phyloP scores from a whole-genome alignment of 2,888 invertebrate species.

The Acrocera orbiculus region DNA sequence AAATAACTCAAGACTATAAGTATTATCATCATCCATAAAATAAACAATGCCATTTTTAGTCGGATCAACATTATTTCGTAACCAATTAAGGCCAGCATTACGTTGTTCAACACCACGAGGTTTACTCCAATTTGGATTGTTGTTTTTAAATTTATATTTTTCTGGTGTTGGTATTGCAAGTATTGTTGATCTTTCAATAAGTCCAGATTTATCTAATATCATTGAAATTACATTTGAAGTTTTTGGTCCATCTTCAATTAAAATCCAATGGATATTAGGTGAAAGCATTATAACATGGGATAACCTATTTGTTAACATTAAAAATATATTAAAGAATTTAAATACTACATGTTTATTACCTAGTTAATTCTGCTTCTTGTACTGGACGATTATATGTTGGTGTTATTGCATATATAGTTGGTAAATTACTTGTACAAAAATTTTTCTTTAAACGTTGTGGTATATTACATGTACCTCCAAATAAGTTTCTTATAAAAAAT shows the following conservation, averaged over 20 bases:
- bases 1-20: slow-evolving; percentile 78
- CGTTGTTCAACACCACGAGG: slow-evolving; percentile 84
- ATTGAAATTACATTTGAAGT: slow-evolving; percentile 55
- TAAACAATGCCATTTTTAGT: slow-evolving; percentile 54
- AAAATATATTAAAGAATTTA: neutral
- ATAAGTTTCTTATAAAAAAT: no score
- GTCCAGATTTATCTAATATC: slow-evolving; percentile 37
- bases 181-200: slow-evolving; percentile 36
- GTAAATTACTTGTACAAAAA: no score
- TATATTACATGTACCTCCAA: no score
- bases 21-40: slow-evolving; percentile 96
- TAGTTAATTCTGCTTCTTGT: slow-evolving; percentile 87
- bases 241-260: slow-evolving; percentile 67
- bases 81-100: slow-evolving; percentile 71
- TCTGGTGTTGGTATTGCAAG: slow-evolving; percentile 52
- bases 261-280: slow-evolving; percentile 81
- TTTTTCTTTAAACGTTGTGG: no score
- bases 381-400: slow-evolving; percentile 77
- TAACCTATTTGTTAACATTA: slow-evolving; percentile 35
- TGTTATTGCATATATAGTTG: slow-evolving; percentile 77
- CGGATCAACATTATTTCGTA: slow-evolving; percentile 26
- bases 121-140: slow-evolving; percentile 55
- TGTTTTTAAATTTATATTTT: slow-evolving; percentile 43
- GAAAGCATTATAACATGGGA: slow-evolving; percentile 74
- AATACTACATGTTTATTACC: slow-evolving; percentile 30